phyloP scores from a whole-genome alignment of 2,888 invertebrate species.

The Morpho achilles region DNA sequence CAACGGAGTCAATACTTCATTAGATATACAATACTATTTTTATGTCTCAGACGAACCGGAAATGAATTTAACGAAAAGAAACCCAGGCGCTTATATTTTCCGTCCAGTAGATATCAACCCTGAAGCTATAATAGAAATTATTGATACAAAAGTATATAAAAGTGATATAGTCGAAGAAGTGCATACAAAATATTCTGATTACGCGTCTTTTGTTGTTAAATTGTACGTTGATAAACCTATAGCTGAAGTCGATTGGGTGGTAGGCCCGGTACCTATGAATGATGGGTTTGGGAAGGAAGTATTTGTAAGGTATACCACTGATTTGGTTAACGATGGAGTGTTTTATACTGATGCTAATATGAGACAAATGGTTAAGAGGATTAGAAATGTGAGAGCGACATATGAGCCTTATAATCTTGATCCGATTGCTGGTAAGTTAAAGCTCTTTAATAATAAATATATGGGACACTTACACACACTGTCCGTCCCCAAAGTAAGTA shows the following conservation, averaged over 20 bases:
- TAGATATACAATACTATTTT: conserved; percentile 81
- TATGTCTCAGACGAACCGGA: conserved; percentile 85
- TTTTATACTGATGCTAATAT: conserved; percentile 98
- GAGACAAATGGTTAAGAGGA: conserved; percentile 87
- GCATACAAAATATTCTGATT: conserved; percentile 79
- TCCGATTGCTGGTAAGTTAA: conserved; percentile 41
- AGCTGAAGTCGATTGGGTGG: conserved; percentile 88
- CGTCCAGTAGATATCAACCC: conserved; percentile 63
- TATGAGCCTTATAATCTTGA: conserved; percentile 37
- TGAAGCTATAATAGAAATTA: conserved; percentile 29
- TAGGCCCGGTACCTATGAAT: conserved; percentile 85
- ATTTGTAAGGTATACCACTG: conserved; percentile 85
- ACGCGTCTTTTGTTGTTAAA: conserved; percentile 86
- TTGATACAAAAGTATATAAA: conserved; percentile 40
- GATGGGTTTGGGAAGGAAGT: conserved; percentile 89
- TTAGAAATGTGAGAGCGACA: conserved; percentile 65
- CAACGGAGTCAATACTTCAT: conserved; percentile 49
- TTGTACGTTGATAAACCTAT: conserved; percentile 81
- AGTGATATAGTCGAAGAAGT: conserved; percentile 87
- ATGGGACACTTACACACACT: too few relatives aligned
- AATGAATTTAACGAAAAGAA: conserved; percentile 77
- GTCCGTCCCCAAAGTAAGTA: too few relatives aligned
- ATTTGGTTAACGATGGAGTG: conserved; percentile 76
- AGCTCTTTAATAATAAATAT: too few relatives aligned
- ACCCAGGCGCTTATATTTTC: conserved; percentile 94